phyloP scores from a whole-genome alignment of 2,113 vertebrate species.

The Cebidichthys violaceus region DNA sequence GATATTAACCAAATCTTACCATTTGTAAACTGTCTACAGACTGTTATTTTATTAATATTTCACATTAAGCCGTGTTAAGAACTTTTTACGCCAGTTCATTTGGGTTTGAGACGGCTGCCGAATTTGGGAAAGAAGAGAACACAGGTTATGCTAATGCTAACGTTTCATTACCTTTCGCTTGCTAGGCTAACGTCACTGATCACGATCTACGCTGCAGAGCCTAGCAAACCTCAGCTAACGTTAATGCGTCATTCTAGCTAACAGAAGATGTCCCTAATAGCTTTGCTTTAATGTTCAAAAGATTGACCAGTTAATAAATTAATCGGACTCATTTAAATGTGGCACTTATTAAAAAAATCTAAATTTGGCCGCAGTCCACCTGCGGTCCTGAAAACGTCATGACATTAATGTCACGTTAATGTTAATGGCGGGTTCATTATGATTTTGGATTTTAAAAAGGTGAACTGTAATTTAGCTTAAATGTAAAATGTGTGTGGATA shows the following conservation, averaged over 20 bases:
- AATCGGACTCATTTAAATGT: not conserved
- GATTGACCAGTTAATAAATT: not conserved
- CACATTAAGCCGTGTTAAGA: not conserved
- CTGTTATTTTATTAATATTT: not conserved
- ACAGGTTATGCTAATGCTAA: not conserved
- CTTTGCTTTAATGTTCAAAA: not conserved
- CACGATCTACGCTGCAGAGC: not conserved
- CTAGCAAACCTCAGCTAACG: not conserved
- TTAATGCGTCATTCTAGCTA: not conserved
- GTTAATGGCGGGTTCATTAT: too few species aligned
- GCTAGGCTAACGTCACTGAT: not conserved
- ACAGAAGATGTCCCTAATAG: not conserved
- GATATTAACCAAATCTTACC: too few species aligned
- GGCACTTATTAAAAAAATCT: too few species aligned
- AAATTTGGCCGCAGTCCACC: too few species aligned
- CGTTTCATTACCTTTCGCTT: not conserved
- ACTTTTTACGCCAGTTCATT: not conserved
- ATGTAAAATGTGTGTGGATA: too few species aligned
- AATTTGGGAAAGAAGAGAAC: not conserved
- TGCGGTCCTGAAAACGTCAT: too few species aligned
- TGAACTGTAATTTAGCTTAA: too few species aligned
- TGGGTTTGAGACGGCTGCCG: not conserved
- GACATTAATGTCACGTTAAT: too few species aligned
- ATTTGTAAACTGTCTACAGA: too few species aligned
- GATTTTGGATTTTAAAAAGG: too few species aligned